A percentile compares a stretch with the other conserved stretches of the same genome.
These are phyloP conservation scores for Sphyrna mokarran DNA, from an alignment of 2,113 vertebrate species.

Conservation along the genomic window DNA sequence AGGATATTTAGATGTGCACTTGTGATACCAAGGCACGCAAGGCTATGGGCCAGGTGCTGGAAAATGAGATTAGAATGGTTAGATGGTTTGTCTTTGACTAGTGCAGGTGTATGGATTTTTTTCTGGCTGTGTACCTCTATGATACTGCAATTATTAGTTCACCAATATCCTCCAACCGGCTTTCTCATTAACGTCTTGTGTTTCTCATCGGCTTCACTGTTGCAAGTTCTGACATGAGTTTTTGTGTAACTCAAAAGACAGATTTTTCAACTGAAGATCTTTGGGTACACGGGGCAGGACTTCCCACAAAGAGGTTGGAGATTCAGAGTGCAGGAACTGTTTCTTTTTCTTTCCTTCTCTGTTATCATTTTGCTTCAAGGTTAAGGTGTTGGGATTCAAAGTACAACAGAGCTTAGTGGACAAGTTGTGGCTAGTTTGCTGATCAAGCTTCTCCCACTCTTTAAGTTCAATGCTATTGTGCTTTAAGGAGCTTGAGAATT, in stretches of 20 bases:
- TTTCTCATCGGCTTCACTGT: background rate
- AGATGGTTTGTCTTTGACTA: no score
- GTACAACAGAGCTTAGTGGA: background rate
- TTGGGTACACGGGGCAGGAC: background rate
- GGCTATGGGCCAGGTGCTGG: no score
- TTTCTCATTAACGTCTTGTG: background rate
- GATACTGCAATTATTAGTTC: background rate
- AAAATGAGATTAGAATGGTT: no score
- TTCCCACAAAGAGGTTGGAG: background rate
- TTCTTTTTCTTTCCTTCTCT: background rate
- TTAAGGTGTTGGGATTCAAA: background rate
- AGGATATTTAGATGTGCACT: no score
- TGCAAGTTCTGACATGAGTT: background rate
- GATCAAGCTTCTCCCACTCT: no score
- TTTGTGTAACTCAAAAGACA: background rate
- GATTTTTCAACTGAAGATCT: background rate
- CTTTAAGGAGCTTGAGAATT: no score
- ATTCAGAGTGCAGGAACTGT: background rate
- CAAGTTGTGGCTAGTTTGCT: background rate
- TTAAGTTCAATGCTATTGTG: no score
- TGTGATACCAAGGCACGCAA: no score
- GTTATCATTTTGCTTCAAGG: background rate
- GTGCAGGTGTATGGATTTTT: no score
- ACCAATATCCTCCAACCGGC: background rate
- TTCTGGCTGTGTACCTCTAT: no score